Percentiles rank a stretch among this genome's conserved stretches.
phyloP scores from a whole-genome alignment of 1,140 invertebrate species.

The Meloidogyne floridensis region DNA sequence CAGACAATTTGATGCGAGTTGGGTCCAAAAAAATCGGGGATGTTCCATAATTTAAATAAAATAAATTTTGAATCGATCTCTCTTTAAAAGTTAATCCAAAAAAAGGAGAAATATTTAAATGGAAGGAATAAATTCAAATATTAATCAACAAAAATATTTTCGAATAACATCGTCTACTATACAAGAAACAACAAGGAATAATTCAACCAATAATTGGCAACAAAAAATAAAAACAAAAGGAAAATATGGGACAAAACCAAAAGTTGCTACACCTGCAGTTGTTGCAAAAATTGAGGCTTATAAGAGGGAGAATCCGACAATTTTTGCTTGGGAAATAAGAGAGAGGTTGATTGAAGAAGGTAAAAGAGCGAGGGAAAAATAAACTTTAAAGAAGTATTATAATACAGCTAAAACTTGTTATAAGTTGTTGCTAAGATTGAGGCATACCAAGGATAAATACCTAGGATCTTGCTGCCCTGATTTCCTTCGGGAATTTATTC shows the following conservation, averaged over 20 bases:
- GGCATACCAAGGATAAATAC: too few relatives aligned
- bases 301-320: conserved; percentile 70
- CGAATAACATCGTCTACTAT: not conserved
- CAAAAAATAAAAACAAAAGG: not conserved
- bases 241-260: conserved; percentile 11
- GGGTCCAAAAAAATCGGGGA: too few relatives aligned
- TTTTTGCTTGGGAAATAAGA: conserved; percentile 71
- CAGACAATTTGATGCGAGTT: too few relatives aligned
- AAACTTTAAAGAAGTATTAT: conserved; percentile 25
- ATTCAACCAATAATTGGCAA: too few relatives aligned
- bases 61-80: too few relatives aligned
- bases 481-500: too few relatives aligned
- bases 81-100: too few relatives aligned
- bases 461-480: too few relatives aligned
- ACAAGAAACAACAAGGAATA: not conserved
- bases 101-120: too few relatives aligned
- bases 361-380: conserved; percentile 27
- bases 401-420: too few relatives aligned
- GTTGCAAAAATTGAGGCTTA: conserved; percentile 70
- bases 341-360: conserved; percentile 69
- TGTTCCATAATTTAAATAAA: too few relatives aligned
- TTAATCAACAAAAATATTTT: not conserved
- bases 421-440: too few relatives aligned
- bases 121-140: not conserved
- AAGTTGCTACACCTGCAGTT: conserved; percentile 69